These are phyloP conservation scores for Radopholus similis DNA, from an alignment of 1,140 invertebrate genomes.

Conservation along the genomic window DNA sequence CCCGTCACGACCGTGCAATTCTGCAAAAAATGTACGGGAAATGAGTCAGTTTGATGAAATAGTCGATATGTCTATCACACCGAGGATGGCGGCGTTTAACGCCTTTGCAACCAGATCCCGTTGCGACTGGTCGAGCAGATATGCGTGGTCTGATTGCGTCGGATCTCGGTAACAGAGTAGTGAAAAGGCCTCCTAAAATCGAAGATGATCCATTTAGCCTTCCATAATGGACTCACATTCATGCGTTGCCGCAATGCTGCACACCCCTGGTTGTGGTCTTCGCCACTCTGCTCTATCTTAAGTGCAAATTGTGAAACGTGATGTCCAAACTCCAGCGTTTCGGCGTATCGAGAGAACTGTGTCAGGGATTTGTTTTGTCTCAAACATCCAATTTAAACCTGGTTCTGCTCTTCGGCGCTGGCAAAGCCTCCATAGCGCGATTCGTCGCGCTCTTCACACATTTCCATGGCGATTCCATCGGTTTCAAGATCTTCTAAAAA, in stretches of 20 bases:
- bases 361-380: background rate
- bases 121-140: slow-evolving; percentile 25
- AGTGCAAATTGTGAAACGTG: slow-evolving; percentile 25
- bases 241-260: slow-evolving; percentile 20
- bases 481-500: background rate
- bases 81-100: slow-evolving; percentile 27
- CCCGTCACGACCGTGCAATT: slow-evolving; percentile 6
- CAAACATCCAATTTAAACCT: too few species aligned
- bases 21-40: background rate
- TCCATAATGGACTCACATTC: slow-evolving; percentile 20
- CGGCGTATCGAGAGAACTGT: slow-evolving; percentile 7
- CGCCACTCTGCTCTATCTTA: background rate
- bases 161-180: slow-evolving; percentile 21
- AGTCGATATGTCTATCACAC: background rate
- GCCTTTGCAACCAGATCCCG: slow-evolving; percentile 30
- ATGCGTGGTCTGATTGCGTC: slow-evolving; percentile 18
- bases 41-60: background rate
- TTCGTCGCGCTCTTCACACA: slow-evolving; percentile 15
- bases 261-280: background rate
- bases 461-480: background rate
- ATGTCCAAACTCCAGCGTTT: slow-evolving; percentile 28
- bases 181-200: slow-evolving; percentile 30
- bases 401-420: slow-evolving; percentile 1
- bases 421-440: slow-evolving; percentile 9
- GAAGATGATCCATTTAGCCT: slow-evolving; percentile 14